Evolutionary conservation across 2,888 invertebrate genomes (phyloP).

Genomic region (Drosophila ustulata): DNA sequence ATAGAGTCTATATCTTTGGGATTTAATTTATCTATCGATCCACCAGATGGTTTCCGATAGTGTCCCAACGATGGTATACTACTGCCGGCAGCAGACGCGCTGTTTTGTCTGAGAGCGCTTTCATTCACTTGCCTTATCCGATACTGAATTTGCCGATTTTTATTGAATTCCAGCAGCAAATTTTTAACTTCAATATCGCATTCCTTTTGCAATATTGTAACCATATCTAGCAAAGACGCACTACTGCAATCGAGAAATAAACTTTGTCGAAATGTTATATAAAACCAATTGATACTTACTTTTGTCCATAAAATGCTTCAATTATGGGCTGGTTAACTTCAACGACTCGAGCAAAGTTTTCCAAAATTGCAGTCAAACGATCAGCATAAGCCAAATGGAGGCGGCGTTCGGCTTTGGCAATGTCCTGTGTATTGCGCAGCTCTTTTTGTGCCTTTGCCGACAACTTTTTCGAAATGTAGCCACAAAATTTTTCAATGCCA

Average conservation of each 20-base stretch:
- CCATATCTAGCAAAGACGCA: conserved; percentile 90
- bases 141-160: conserved; percentile 88
- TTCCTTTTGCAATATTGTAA: conserved; percentile 91
- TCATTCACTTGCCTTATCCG: conserved; percentile 89
- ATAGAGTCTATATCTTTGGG: conserved; percentile 94
- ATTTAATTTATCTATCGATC: conserved; percentile 88
- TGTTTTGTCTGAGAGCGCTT: conserved; percentile 85
- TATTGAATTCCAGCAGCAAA: conserved; percentile 90
- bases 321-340: conserved; percentile 95
- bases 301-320: conserved; percentile 92
- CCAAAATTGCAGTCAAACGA: conserved; percentile 92
- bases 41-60: conserved; percentile 83
- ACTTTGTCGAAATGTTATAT: too few relatives aligned
- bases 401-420: conserved; percentile 89
- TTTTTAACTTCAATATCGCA: conserved; percentile 89
- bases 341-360: conserved; percentile 92
- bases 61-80: conserved; percentile 78
- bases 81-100: conserved; percentile 32
- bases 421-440: conserved; percentile 88
- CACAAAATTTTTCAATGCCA: conserved; percentile 94
- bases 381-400: conserved; percentile 93
- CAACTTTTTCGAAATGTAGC: conserved; percentile 92
- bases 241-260: conserved; percentile 31
- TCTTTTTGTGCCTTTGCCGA: conserved; percentile 90
- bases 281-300: conserved; percentile 39